Base-by-base conservation (phyloP, 2,888 invertebrate genomes). In the Gisinianus flammeolus region DNA sequence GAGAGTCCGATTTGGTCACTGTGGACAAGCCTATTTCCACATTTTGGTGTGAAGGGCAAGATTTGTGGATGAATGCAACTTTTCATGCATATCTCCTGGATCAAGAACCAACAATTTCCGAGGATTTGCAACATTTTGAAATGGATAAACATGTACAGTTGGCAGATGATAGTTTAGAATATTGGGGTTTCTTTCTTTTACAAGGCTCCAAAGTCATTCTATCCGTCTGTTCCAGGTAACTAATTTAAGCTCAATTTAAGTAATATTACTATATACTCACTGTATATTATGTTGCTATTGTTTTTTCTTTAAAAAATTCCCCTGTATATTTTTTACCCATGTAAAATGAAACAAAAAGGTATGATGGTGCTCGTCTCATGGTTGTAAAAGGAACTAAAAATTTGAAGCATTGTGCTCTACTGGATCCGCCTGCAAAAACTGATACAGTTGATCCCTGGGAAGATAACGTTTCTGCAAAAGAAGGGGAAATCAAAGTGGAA, bases 181-280 rank as follows among this genome's bases (percentile, higher is more conserved):
- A 94, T 87, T 95, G 94, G 94, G 94, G 94, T 2, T 94, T 95
- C 87, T 94, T 93, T 88, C 88, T 95, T 68, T 88, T 93, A 70
- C 91, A 91, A 87, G 94, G 94, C 30, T 93, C 94, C 0, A 90
- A 90, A 16, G 94, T 95, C 1, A 90, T 91, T 82, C 88, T 95
- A 30, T 92, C 93, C 85, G 92, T 93, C 66, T 95, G 94, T 86
- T 94, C 94, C 16, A 90, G 92, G 86, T 92, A 79, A 64, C 30
- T 6, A 56, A 30, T 28, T 19, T 16, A 70, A 44, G 22, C 44
- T 28, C 22, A 19, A 10, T 33, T 16, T 52, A 33, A 31, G 31
- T 68, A n/a, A n/a, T n/a, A n/a, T n/a, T n/a, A n/a, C n/a, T n/a
- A n/a, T n/a, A n/a, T n/a, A 12, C 16, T 12, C 16, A 52, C 16